Conservation (phyloP, 2,797 vertebrate genomes). For the Propithecus perrieri region DNA sequence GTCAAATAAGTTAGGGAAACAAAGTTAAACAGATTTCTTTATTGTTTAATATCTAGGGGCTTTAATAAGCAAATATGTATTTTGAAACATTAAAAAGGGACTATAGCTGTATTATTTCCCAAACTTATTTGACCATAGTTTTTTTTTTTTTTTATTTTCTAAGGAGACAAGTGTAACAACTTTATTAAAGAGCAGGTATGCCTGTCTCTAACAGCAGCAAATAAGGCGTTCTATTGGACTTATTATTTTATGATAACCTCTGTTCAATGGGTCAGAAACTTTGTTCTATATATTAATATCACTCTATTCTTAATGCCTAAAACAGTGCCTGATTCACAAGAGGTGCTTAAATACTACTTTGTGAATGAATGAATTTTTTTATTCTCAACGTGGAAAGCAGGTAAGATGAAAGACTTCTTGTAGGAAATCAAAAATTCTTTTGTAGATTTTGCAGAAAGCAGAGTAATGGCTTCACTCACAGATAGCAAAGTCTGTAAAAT, state of each 20-base stretch:
- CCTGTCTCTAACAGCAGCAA: not conserved
- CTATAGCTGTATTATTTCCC: not conserved
- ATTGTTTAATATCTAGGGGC: not conserved
- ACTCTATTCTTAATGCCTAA: not conserved
- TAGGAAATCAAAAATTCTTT: not conserved
- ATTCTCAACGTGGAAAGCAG: not conserved
- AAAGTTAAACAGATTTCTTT: not conserved
- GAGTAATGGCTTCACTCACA: not conserved
- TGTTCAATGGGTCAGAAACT: not conserved
- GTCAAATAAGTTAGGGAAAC: not conserved
- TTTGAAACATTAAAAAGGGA: not conserved
- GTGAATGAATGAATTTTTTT: not conserved
- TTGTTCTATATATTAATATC: not conserved
- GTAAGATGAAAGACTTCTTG: not conserved
- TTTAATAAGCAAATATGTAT: not conserved
- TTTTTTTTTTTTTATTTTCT: not conserved
- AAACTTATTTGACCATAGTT: not conserved
- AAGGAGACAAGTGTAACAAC: not conserved
- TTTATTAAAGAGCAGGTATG: not conserved
- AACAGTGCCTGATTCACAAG: not conserved
- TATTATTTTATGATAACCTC: not conserved
- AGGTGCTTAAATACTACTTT: not conserved
- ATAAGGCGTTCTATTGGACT: not conserved
- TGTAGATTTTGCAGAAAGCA: constrained; percentile 22
- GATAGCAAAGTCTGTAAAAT: not conserved